phyloP scores from a whole-genome alignment of 2,888 invertebrate species.

The Netelia inedita region DNA sequence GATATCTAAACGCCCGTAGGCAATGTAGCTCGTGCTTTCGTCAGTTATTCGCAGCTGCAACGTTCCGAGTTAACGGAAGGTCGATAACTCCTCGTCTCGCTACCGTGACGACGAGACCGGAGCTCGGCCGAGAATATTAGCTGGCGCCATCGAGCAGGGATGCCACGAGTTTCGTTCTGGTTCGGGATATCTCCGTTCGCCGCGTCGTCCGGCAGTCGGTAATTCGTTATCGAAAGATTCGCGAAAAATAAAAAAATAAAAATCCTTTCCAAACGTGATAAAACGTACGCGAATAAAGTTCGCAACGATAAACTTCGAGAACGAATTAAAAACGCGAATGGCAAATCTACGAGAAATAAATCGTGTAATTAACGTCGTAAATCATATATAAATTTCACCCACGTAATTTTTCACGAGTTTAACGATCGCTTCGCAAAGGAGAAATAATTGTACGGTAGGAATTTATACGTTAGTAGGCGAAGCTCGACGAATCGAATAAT shows the following conservation, averaged over 20 bases:
- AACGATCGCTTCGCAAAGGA: background rate
- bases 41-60: constrained; percentile 36
- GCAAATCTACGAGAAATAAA: background rate
- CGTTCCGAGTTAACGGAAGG: constrained; percentile 63
- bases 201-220: constrained; percentile 76
- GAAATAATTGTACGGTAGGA: constrained; percentile 21
- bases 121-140: constrained; percentile 64
- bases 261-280: background rate
- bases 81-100: constrained; percentile 77
- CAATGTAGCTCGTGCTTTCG: constrained; percentile 68
- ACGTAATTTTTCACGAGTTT: constrained; percentile 12
- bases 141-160: constrained; percentile 80
- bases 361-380: background rate
- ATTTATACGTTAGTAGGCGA: constrained; percentile 32
- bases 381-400: background rate
- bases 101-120: constrained; percentile 42
- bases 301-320: background rate
- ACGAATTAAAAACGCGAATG: background rate
- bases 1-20: constrained; percentile 65
- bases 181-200: constrained; percentile 38
- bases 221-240: constrained; percentile 63
- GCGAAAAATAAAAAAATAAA: background rate
- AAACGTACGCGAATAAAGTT: background rate
- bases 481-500: constrained; percentile 33
- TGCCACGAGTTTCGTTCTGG: constrained; percentile 46